A percentile compares a stretch with the other conserved stretches of the same genome.
These are phyloP conservation scores for pig (Sus scrofa) DNA, from an alignment of 2,113 vertebrate genomes.

Conservation along the genomic window T2T-Sscrofa CM000829.6:59841501-59842000, in stretches of 20 bases:
- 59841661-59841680: not conserved
- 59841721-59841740: not conserved
- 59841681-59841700: not conserved
- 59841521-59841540: not conserved
- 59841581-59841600: not conserved
- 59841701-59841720: not conserved
- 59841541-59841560: not conserved
- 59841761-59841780: conserved; percentile 51
- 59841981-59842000: conserved; percentile 78
- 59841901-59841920: conserved; percentile 78
- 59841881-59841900: conserved; percentile 82
- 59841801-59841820: conserved; percentile 71
- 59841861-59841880: conserved; percentile 78
- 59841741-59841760: conserved; percentile 36
- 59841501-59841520: not conserved
- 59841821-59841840: conserved; percentile 74
- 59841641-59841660: conserved; percentile 24
- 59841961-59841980: conserved; percentile 81
- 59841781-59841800: conserved; percentile 76
- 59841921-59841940: conserved; percentile 84
- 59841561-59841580: not conserved
- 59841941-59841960: conserved; percentile 67
- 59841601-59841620: not conserved
- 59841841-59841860: conserved; percentile 78
- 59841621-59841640: not conserved